Conservation (phyloP, 2,888 invertebrate species). For the Odontocolon sp. region DNA sequence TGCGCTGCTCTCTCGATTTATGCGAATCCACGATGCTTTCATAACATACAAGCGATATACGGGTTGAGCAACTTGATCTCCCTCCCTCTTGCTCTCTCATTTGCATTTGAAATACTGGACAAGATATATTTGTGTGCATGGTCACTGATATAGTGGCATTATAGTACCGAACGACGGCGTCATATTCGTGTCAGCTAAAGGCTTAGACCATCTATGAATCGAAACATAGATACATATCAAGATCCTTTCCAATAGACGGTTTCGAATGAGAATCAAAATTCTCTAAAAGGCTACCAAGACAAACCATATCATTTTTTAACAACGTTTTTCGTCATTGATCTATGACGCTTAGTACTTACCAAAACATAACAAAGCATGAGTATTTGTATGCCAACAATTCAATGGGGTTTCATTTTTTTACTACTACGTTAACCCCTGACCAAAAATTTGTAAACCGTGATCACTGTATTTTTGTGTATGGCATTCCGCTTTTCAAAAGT, state of each 20-base stretch:
- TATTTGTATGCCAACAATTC: too few species aligned
- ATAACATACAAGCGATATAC: slow-evolving; percentile 5
- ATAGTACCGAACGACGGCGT: not conserved
- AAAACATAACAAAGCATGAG: too few species aligned
- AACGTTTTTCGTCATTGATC: too few species aligned
- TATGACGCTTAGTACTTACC: too few species aligned
- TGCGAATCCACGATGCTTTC: slow-evolving; percentile 58
- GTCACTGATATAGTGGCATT: not conserved
- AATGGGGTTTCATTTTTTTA: too few species aligned
- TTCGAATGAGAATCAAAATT: too few species aligned
- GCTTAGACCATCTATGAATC: too few species aligned
- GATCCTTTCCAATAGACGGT: too few species aligned
- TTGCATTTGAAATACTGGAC: slow-evolving; percentile 51
- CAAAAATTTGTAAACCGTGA: not conserved
- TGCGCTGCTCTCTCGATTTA: slow-evolving; percentile 49
- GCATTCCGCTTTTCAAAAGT: slow-evolving; percentile 20
- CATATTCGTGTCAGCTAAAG: too few species aligned
- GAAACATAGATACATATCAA: too few species aligned
- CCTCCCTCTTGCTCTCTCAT: slow-evolving; percentile 36
- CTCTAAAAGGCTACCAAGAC: too few species aligned
- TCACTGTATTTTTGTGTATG: not conserved
- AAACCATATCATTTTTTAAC: too few species aligned
- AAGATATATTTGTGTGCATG: slow-evolving; percentile 41
- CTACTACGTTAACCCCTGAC: not conserved
- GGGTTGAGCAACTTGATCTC: slow-evolving; percentile 30